Evolutionary conservation across 1,140 invertebrate genomes (phyloP), one percentile per base, ranked within the genome.

Genomic region (Drosophila ironensis): DNA sequence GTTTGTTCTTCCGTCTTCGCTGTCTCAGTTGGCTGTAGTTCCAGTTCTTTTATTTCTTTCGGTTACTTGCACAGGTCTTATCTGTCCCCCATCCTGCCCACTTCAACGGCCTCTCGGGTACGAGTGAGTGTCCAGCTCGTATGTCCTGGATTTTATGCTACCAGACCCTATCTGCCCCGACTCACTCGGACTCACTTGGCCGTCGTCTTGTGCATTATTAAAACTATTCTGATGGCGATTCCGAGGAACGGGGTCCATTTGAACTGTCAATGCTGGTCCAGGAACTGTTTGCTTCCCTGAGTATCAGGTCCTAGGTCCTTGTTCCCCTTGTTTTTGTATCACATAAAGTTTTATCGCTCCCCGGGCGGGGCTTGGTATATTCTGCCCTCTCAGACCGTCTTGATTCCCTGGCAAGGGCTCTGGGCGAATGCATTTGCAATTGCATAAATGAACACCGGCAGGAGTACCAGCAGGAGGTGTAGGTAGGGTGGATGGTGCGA

Each of bases 191-290:
- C 61, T 75, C 67, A 59, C 40, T 60, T 60, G 68, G 66, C 66
- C 56, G 57, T 82, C 78, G 69, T 86, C 77, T 82, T 78, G 81
- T 88, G 86, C 87, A 88, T 88, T 88, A 88, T 88, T 88, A 82
- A 88, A 88, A 88, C 66, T 87, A 61, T 81, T 76, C 59, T 73
- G 76, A 64, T 88, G 74, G 75, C 76, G 76, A 54, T 82, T 56
- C 63, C 57, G 73, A 56, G 57, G 41, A 52, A 33, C 27, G 35
- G 24, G 30, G 45, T 54, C 35, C 81, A 88, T 69, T 81, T 88
- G 80, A 77, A 88, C 74, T 88, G 86, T 87, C 86, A 88, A 88
- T 88, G 87, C 67, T 69, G 70, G 66, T 25, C 42, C 47, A 22
- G 11, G 28, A 42, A 24, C 38, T 52, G 45, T 28, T 57, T 40